Evolutionary conservation across 2,888 invertebrate genomes (phyloP).

Genomic region (Drosophila lacicola): DNA sequence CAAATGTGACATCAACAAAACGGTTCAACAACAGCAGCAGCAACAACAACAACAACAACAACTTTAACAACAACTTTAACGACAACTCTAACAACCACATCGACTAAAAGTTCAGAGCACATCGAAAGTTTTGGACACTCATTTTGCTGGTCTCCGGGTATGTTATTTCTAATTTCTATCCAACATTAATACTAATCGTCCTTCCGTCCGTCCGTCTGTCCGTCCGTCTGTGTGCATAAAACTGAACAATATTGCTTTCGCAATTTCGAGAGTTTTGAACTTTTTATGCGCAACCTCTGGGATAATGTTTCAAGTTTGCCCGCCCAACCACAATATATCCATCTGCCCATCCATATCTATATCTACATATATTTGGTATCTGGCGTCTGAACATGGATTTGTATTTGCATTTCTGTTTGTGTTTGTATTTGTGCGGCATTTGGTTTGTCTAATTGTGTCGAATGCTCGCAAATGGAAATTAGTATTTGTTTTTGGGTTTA

Average conservation of each 20-base stretch:
- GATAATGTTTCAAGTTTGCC: conserved; percentile 31
- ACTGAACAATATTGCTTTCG: conserved; percentile 63
- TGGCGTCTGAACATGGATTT: neutral
- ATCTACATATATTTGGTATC: neutral
- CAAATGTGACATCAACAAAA: conserved; percentile 47
- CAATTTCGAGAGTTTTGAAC: conserved; percentile 54
- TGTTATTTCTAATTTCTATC: conserved; percentile 69
- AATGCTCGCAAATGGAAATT: conserved; percentile 6
- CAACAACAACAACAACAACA: conserved; percentile 37
- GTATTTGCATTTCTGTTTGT: neutral
- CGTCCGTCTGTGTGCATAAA: conserved; percentile 49
- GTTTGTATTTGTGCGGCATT: conserved; percentile 9
- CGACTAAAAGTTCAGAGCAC: conserved; percentile 44
- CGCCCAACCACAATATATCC: neutral
- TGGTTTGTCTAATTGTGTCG: conserved; percentile 27
- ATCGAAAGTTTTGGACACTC: conserved; percentile 43
- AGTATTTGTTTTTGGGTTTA: conserved; percentile 16
- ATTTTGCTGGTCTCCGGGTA: conserved; percentile 52
- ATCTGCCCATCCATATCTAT: neutral
- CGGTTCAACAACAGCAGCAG: conserved; percentile 46
- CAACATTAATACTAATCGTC: conserved; percentile 34
- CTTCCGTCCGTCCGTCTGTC: neutral
- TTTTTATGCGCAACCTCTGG: conserved; percentile 49
- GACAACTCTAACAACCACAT: conserved; percentile 34
- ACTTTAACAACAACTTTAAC: conserved; percentile 33